Evolutionary conservation across 2,113 vertebrate genomes (phyloP).

Genomic region (Scomber japonicus): DNA sequence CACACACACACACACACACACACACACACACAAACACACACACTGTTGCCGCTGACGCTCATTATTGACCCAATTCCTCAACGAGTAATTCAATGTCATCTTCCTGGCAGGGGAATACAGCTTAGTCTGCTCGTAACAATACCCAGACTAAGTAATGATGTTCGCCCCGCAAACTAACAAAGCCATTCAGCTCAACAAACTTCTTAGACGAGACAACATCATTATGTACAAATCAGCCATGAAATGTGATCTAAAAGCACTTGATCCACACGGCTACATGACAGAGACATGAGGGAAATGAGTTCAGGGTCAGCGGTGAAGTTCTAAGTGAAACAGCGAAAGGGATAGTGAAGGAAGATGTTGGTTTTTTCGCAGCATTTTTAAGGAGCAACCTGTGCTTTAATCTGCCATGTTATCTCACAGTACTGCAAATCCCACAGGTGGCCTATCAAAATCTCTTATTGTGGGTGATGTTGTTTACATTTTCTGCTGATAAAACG

Average conservation of each 20-base stretch:
- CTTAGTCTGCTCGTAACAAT: conserved; percentile 75
- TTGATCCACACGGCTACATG: conserved; percentile 21
- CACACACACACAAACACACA: not conserved
- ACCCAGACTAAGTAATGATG: conserved; percentile 75
- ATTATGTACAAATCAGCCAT: conserved; percentile 61
- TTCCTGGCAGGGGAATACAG: conserved; percentile 73
- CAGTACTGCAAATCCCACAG: too few relatives aligned
- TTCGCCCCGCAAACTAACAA: conserved; percentile 71
- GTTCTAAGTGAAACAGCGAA: conserved; percentile 6
- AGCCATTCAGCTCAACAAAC: conserved; percentile 61
- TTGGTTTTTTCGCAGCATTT: conserved; percentile 1
- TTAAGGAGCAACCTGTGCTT: not conserved
- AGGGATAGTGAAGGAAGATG: not conserved
- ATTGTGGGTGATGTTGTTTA: too few relatives aligned
- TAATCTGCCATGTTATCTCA: too few relatives aligned
- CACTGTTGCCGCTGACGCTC: conserved; percentile 43
- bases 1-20: conserved; percentile 6
- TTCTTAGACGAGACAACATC: conserved; percentile 65
- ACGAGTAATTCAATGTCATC: conserved; percentile 78
- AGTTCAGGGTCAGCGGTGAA: conserved; percentile 25
- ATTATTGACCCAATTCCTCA: conserved; percentile 76
- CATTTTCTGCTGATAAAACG: not conserved
- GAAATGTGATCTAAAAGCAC: conserved; percentile 53
- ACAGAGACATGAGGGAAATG: not conserved
- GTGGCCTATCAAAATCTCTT: too few relatives aligned